A percentile compares a stretch with the other conserved stretches of the same genome.
Evolutionary conservation across 2,888 invertebrate species (phyloP).

Genomic region (Myopa testacea): DNA sequence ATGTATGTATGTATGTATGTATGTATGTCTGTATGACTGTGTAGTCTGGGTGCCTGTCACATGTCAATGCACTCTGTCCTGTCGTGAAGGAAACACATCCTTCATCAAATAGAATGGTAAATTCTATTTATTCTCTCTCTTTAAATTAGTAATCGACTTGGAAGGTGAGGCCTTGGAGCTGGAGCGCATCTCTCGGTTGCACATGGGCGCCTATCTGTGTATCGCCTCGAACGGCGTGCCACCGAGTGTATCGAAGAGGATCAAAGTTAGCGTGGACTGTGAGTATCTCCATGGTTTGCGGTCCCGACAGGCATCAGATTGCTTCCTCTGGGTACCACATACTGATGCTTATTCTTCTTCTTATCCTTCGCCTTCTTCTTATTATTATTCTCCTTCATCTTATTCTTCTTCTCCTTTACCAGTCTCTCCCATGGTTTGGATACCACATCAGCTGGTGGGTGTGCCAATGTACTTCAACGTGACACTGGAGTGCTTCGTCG

Average conservation of each 20-base stretch:
- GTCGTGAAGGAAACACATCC: neutral
- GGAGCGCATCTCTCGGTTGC: slow-evolving; percentile 85
- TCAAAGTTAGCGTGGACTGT: slow-evolving; percentile 95
- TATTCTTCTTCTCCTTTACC: slow-evolving; percentile 46
- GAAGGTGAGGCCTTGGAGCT: slow-evolving; percentile 87
- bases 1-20: neutral
- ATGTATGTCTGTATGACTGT: neutral
- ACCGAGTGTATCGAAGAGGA: slow-evolving; percentile 89
- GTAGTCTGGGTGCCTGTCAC: neutral
- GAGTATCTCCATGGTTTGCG: slow-evolving; percentile 70
- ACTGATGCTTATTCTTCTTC: neutral
- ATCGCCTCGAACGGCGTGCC: slow-evolving; percentile 88
- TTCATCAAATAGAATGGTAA: slow-evolving; percentile 3
- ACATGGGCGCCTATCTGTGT: slow-evolving; percentile 93
- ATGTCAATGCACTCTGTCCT: slow-evolving; percentile 22
- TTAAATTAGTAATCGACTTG: slow-evolving; percentile 79
- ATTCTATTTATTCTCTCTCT: too few species aligned
- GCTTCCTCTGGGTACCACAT: neutral
- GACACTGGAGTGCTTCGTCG: slow-evolving; percentile 88
- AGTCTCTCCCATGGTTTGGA: slow-evolving; percentile 94
- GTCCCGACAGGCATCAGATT: neutral
- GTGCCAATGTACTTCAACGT: slow-evolving; percentile 86
- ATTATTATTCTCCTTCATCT: neutral
- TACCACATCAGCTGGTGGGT: slow-evolving; percentile 90
- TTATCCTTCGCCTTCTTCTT: neutral